Conservation (phyloP, 2,113 vertebrate genomes). For the Festucalex cinctus region DNA sequence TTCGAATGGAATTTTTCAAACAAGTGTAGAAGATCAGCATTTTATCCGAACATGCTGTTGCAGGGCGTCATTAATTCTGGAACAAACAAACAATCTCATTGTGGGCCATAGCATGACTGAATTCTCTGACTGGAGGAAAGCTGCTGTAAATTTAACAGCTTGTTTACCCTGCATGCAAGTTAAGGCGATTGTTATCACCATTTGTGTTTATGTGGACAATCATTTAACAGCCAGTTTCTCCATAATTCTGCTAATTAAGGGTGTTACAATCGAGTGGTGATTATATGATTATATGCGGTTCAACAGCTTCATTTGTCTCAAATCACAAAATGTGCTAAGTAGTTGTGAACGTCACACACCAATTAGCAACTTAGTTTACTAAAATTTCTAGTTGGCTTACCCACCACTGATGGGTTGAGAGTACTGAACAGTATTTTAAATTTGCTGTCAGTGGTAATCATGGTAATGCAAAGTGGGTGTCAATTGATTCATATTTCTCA, state of each 20-base stretch:
- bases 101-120: background rate
- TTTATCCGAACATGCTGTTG: background rate
- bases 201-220: background rate
- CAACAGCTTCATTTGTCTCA: background rate
- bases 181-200: background rate
- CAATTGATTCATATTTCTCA: no score
- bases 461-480: no score
- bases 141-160: background rate
- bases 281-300: background rate
- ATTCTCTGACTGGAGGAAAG: background rate
- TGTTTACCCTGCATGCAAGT: slow-evolving; percentile 2
- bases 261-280: background rate
- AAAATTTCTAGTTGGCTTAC: background rate
- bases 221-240: background rate
- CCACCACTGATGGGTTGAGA: background rate
- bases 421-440: no score
- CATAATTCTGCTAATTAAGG: slow-evolving; percentile 4
- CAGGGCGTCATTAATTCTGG: background rate
- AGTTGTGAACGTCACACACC: background rate
- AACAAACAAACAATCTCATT: slow-evolving; percentile 9
- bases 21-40: background rate
- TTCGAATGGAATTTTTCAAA: no score
- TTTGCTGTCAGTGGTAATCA: no score
- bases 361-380: background rate
- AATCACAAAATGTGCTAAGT: background rate